A percentile compares a stretch with the other conserved stretches of the same genome.
phyloP scores from a whole-genome alignment of 2,113 vertebrate species.

The Cyprinus carpio region DNA sequence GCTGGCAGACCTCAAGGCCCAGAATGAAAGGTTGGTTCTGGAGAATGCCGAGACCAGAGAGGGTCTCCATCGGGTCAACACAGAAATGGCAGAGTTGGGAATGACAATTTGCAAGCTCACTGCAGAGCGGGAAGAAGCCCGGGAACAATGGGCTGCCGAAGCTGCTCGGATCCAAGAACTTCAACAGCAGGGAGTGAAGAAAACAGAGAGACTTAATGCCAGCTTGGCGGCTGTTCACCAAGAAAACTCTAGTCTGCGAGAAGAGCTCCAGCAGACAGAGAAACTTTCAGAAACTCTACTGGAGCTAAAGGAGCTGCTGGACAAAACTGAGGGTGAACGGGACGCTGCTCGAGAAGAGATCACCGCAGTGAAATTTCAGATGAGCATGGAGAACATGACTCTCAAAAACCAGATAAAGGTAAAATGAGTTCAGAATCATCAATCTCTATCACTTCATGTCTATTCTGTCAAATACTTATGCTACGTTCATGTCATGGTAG shows the following conservation, averaged over 20 bases:
- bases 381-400: conserved; percentile 89
- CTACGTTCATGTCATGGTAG: background rate
- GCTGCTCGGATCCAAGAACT: conserved; percentile 67
- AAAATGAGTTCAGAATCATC: conserved; percentile 37
- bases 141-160: conserved; percentile 64
- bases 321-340: conserved; percentile 71
- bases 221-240: conserved; percentile 71
- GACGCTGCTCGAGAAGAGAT: conserved; percentile 79
- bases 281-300: conserved; percentile 65
- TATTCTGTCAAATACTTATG: background rate
- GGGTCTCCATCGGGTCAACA: conserved; percentile 84
- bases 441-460: background rate
- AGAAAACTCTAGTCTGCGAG: conserved; percentile 78
- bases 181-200: conserved; percentile 63
- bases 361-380: conserved; percentile 86
- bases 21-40: conserved; percentile 70
- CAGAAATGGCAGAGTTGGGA: conserved; percentile 87
- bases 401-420: conserved; percentile 88
- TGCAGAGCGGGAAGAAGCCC: conserved; percentile 76
- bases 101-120: conserved; percentile 84
- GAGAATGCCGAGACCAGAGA: conserved; percentile 83
- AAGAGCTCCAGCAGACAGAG: conserved; percentile 77
- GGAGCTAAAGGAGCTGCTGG: conserved; percentile 79
- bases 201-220: conserved; percentile 72
- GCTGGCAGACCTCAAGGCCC: conserved; percentile 70